Evolutionary conservation across 2,888 invertebrate genomes (phyloP).

Genomic region (Copidosoma aretas): DNA sequence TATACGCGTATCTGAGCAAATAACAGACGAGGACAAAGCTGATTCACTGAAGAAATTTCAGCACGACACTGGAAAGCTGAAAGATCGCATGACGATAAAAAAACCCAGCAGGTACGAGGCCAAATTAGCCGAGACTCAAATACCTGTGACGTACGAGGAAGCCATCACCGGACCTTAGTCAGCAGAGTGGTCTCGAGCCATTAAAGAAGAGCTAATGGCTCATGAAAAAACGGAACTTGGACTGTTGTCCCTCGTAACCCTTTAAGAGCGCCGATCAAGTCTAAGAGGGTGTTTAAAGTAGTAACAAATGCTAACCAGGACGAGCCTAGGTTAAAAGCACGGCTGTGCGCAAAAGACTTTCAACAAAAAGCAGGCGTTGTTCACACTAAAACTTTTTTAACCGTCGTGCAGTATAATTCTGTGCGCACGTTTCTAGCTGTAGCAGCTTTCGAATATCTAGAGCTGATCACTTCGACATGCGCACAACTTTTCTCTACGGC

Average conservation of each 20-base stretch:
- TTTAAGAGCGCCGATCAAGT: not conserved
- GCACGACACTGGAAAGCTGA: not conserved
- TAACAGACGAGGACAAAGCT: too few species aligned
- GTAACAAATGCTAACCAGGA: not conserved
- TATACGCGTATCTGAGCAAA: too few species aligned
- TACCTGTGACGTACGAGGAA: not conserved
- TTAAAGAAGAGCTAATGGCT: not conserved
- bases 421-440: constrained; percentile 3
- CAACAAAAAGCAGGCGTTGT: constrained; percentile 11
- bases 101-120: not conserved
- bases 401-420: constrained; percentile 2
- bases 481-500: constrained; percentile 19
- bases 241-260: not conserved
- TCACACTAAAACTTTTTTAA: constrained; percentile 12
- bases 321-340: constrained; percentile 8
- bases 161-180: not conserved
- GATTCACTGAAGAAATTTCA: not conserved
- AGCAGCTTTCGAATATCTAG: not conserved
- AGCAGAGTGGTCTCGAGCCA: not conserved
- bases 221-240: not conserved
- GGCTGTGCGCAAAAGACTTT: constrained; percentile 23
- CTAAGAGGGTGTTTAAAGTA: not conserved
- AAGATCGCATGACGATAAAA: not conserved
- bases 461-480: constrained; percentile 3
- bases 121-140: not conserved